Evolutionary conservation across 2,113 vertebrate species (phyloP).

Genomic region (Zingel zingel): DNA sequence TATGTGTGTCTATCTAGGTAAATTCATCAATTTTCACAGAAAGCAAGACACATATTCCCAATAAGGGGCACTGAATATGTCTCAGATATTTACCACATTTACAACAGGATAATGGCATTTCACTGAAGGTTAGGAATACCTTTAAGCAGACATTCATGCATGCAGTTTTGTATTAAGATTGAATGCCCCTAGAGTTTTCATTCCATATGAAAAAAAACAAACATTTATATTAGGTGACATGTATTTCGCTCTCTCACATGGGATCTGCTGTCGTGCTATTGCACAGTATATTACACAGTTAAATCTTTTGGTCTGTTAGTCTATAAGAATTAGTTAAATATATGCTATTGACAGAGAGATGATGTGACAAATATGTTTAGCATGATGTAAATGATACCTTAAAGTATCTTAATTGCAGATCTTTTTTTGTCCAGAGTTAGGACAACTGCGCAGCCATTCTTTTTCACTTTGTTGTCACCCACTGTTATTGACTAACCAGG

Average conservation of each 20-base stretch:
- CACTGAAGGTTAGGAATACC: constrained; percentile 47
- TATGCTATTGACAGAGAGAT: background rate
- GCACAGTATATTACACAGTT: background rate
- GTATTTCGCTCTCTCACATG: background rate
- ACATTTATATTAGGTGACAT: constrained; percentile 28
- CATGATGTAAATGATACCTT: background rate
- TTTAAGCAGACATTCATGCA: constrained; percentile 50
- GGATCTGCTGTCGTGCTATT: background rate
- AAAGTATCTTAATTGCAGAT: background rate
- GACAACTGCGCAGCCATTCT: background rate
- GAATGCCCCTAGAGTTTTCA: constrained; percentile 48
- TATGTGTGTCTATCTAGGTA: background rate
- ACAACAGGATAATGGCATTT: constrained; percentile 63
- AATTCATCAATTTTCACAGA: background rate
- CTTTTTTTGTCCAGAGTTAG: background rate
- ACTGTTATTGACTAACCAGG: constrained; percentile 35
- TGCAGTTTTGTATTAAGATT: constrained; percentile 41
- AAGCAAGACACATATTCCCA: background rate
- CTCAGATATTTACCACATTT: constrained; percentile 44
- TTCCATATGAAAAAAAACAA: constrained; percentile 20
- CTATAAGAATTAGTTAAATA: constrained; percentile 6
- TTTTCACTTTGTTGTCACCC: constrained; percentile 3
- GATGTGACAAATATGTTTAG: constrained; percentile 3
- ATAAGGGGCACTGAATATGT: constrained; percentile 1
- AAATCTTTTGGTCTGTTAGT: background rate